These are phyloP conservation scores for Bucorvus abyssinicus DNA, from an alignment of 2,797 vertebrate species.

Conservation along the genomic window DNA sequence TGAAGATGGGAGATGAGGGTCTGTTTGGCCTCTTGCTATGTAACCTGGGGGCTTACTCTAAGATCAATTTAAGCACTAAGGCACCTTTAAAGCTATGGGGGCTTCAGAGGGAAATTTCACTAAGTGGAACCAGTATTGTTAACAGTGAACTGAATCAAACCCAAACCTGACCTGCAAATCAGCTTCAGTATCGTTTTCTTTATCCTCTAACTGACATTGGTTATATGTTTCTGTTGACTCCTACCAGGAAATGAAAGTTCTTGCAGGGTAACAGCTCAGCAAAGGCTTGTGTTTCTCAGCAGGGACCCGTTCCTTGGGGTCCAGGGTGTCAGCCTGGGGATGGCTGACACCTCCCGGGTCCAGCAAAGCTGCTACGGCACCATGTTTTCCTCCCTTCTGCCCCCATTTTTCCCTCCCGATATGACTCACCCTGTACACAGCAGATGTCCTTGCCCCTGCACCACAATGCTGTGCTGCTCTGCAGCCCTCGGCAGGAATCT, in stretches of 20 bases:
- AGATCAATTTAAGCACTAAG: not conserved
- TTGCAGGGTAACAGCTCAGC: not conserved
- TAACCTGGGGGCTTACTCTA: not conserved
- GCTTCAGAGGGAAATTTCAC: not conserved
- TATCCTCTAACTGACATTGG: not conserved
- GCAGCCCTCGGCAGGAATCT: not conserved
- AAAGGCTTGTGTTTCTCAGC: not conserved
- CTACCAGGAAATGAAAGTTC: not conserved
- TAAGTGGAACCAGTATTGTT: not conserved
- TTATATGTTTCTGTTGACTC: not conserved
- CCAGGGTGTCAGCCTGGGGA: not conserved
- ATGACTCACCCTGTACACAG: fast-evolving
- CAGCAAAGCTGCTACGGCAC: not conserved
- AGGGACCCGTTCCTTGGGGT: not conserved
- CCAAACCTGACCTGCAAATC: not conserved
- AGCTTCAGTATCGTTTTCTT: not conserved
- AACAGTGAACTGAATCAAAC: not conserved
- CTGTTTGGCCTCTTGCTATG: not conserved
- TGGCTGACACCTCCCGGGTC: not conserved
- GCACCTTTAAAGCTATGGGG: no score
- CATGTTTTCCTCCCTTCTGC: not conserved
- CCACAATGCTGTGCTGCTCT: fast-evolving
- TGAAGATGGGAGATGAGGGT: not conserved
- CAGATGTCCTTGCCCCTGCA: not conserved
- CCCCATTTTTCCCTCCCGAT: fast-evolving